These are phyloP conservation scores for Pipra filicauda DNA, from an alignment of 2,113 vertebrate species.

Conservation along the genomic window DNA sequence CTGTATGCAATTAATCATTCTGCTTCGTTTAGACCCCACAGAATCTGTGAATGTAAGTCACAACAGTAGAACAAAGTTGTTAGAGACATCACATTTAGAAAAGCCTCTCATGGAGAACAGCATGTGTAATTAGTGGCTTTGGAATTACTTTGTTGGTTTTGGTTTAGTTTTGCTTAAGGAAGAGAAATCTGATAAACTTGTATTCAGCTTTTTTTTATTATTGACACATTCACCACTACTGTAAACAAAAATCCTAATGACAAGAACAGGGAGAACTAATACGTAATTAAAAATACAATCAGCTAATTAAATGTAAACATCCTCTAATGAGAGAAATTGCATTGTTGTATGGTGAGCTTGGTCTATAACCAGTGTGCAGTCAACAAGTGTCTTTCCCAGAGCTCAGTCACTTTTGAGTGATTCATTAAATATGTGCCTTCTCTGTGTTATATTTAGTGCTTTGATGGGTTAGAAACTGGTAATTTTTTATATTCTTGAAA, in stretches of 20 bases:
- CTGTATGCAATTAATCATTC: conserved; percentile 47
- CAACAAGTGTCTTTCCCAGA: neutral
- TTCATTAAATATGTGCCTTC: neutral
- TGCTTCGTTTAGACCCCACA: conserved; percentile 38
- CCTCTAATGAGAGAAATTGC: neutral
- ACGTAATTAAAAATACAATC: neutral
- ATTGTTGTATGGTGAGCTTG: neutral
- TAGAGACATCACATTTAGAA: neutral
- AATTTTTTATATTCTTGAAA: neutral
- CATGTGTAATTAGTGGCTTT: neutral
- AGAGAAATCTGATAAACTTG: neutral
- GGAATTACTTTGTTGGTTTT: neutral
- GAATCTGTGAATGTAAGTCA: conserved; percentile 29
- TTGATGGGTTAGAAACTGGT: neutral
- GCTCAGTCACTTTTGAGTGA: neutral
- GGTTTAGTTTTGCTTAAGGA: neutral
- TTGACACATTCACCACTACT: neutral
- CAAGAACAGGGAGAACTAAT: neutral
- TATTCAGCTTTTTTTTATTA: neutral
- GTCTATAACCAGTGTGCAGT: neutral
- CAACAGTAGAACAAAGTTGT: conserved; percentile 32
- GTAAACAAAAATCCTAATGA: neutral
- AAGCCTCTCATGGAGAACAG: neutral
- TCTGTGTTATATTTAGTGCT: neutral
- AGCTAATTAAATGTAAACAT: conserved; percentile 18